Evolutionary conservation across 2,113 vertebrate genomes (phyloP).

Genomic region (Gymnarchus niloticus): DNA sequence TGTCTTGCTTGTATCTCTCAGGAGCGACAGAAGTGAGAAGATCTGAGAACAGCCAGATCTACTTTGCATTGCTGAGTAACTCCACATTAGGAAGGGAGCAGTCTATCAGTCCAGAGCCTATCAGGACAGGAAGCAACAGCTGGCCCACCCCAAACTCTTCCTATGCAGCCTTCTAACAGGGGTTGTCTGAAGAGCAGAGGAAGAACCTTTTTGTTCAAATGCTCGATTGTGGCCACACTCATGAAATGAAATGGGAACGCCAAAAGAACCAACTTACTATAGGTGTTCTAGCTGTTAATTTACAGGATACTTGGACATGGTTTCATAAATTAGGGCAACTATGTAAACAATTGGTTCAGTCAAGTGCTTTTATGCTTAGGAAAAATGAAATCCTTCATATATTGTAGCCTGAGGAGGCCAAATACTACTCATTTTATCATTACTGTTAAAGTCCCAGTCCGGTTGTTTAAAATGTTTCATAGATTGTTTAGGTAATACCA

Average conservation of each 20-base stretch:
- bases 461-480: not conserved
- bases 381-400: not conserved
- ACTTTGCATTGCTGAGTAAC: not conserved
- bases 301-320: not conserved
- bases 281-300: not conserved
- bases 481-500: not conserved
- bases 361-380: not conserved
- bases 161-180: not conserved
- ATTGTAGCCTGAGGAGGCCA: not conserved
- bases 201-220: not conserved
- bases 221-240: not conserved
- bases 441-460: not conserved
- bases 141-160: not conserved
- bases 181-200: not conserved
- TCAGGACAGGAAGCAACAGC: slow-evolving; percentile 12
- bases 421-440: not conserved
- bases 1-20: not conserved
- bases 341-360: not conserved
- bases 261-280: not conserved
- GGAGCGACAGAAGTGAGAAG: not conserved
- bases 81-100: not conserved
- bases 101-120: not conserved
- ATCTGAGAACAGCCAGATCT: not conserved
- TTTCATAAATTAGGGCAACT: not conserved
- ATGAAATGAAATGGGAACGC: not conserved